Evolutionary conservation across 2,888 invertebrate genomes (phyloP).

Genomic region (Galerucella pusilla): DNA sequence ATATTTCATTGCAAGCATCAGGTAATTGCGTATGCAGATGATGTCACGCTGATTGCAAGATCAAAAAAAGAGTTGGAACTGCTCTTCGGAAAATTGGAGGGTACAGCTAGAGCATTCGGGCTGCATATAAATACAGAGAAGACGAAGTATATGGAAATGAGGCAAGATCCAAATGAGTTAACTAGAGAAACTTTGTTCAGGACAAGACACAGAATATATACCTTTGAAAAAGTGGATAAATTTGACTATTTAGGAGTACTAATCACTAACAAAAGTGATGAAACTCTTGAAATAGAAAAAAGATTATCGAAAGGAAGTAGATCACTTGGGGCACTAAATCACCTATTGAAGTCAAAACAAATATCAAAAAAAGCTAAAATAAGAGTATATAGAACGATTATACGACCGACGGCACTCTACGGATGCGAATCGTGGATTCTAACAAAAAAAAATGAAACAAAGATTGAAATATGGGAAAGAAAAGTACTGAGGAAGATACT

Average conservation of each 20-base stretch:
- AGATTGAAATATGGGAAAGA: no score
- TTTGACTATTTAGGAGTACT: not conserved
- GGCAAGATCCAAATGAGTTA: no score
- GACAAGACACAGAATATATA: not conserved
- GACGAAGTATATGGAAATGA: no score
- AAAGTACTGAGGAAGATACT: no score
- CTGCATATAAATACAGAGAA: no score
- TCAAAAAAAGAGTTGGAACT: not conserved
- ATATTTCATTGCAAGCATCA: no score
- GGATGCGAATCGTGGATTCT: not conserved
- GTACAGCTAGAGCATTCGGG: not conserved
- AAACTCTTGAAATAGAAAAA: not conserved
- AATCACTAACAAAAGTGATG: no score
- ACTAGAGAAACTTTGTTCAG: no score
- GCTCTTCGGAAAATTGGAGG: not conserved
- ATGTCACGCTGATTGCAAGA: not conserved
- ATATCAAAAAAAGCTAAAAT: not conserved
- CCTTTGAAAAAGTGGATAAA: not conserved
- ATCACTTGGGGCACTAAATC: not conserved
- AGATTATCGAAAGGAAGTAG: slow-evolving; percentile 2
- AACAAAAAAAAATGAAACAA: not conserved
- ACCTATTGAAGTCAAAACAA: not conserved
- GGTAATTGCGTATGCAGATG: no score
- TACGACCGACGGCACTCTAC: slow-evolving; percentile 3
- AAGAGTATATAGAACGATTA: not conserved